These are phyloP conservation scores for Apocheima hispidaria DNA, from an alignment of 2,888 invertebrate genomes.

Conservation along the genomic window DNA sequence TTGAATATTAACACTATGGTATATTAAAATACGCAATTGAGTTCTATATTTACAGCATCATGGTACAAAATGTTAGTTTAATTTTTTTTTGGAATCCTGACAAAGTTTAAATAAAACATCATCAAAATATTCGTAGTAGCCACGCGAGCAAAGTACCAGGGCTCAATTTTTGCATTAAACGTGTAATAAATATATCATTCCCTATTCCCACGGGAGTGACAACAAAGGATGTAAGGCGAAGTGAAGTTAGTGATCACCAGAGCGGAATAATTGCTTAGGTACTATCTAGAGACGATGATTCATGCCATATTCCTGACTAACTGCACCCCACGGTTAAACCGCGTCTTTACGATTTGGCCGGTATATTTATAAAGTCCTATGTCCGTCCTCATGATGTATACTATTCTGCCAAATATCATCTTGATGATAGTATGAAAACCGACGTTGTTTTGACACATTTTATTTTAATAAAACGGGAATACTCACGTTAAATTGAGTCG, in stretches of 20 bases:
- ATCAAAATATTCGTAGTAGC: not conserved
- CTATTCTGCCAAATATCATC: too few relatives aligned
- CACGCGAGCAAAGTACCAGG: not conserved
- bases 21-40: too few relatives aligned
- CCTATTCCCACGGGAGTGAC: constrained; percentile 47
- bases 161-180: not conserved
- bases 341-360: not conserved
- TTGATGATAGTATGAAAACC: too few relatives aligned
- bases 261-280: constrained; percentile 50
- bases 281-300: constrained; percentile 25
- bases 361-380: not conserved
- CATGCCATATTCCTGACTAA: constrained; percentile 21
- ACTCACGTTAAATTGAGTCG: too few relatives aligned
- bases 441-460: too few relatives aligned
- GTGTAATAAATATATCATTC: constrained; percentile 5
- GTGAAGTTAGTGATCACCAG: constrained; percentile 47
- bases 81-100: too few relatives aligned
- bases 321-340: not conserved
- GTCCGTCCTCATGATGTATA: too few relatives aligned
- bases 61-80: too few relatives aligned
- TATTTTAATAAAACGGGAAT: too few relatives aligned
- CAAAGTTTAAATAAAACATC: not conserved
- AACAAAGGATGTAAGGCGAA: constrained; percentile 24
- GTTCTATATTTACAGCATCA: too few relatives aligned
- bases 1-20: too few relatives aligned